phyloP scores from a whole-genome alignment of 2,113 vertebrate genomes.

The Indicator indicator region DNA sequence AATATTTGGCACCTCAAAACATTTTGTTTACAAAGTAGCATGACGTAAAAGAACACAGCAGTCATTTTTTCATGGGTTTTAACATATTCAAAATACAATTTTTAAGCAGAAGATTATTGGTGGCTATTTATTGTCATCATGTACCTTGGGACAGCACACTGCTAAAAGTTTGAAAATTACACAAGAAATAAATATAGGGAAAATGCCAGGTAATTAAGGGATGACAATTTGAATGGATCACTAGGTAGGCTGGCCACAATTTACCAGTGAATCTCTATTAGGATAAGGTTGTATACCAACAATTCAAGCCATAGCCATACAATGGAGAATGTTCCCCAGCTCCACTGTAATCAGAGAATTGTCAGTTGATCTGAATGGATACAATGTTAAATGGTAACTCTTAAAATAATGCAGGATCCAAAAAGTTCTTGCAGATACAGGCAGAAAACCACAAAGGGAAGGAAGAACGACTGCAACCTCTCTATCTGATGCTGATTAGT shows the following conservation, averaged over 20 bases:
- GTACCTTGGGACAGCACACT: neutral
- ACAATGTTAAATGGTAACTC: neutral
- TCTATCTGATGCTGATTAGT: neutral
- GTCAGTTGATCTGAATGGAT: neutral
- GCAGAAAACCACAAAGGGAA: neutral
- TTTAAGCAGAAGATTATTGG: neutral
- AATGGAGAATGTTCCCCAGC: neutral
- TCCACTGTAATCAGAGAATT: neutral
- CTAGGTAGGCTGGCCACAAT: neutral
- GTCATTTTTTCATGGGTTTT: neutral
- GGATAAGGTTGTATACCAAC: neutral
- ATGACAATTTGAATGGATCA: neutral
- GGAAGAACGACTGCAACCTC: neutral
- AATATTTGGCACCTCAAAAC: neutral
- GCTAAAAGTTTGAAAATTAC: neutral
- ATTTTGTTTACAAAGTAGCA: neutral
- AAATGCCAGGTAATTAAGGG: neutral
- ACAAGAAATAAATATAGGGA: neutral
- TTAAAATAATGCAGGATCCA: neutral
- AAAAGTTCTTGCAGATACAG: neutral
- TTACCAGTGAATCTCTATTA: neutral
- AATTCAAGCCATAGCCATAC: neutral
- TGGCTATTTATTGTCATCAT: neutral
- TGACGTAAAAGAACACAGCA: neutral
- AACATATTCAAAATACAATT: neutral